Conservation (phyloP, 1,140 invertebrate species). For the Stegodyphus mimosarum region DNA sequence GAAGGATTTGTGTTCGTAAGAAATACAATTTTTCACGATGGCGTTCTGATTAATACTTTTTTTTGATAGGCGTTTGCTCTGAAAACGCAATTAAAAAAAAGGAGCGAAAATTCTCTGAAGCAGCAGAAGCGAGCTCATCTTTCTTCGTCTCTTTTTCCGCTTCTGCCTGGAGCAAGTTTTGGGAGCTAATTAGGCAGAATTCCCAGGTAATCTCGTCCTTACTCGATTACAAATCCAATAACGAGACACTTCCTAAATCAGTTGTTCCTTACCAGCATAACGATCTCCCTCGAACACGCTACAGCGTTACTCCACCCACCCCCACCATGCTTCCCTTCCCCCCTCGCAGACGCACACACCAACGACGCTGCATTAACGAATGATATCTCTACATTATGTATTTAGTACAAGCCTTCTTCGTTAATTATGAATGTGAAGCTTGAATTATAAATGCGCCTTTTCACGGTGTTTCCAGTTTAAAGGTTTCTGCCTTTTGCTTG, state of each 20-base stretch:
- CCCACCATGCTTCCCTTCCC: neutral
- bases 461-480: slow-evolving; percentile 59
- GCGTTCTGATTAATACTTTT: slow-evolving; percentile 57
- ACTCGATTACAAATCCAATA: slow-evolving; percentile 62
- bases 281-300: slow-evolving; percentile 41
- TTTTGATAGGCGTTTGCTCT: slow-evolving; percentile 49
- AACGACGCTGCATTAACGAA: slow-evolving; percentile 50
- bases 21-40: slow-evolving; percentile 54
- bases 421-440: slow-evolving; percentile 57
- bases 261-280: slow-evolving; percentile 58
- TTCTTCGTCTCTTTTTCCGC: slow-evolving; percentile 36
- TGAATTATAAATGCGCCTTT: slow-evolving; percentile 62
- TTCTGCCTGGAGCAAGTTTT: slow-evolving; percentile 41
- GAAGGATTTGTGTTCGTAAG: slow-evolving; percentile 35
- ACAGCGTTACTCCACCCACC: slow-evolving; percentile 37
- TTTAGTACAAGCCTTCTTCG: slow-evolving; percentile 60
- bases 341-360: slow-evolving; percentile 11
- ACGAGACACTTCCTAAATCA: slow-evolving; percentile 60
- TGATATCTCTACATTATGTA: slow-evolving; percentile 61
- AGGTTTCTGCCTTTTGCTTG: slow-evolving; percentile 57
- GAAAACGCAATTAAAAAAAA: slow-evolving; percentile 52
- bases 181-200: slow-evolving; percentile 57
- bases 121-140: slow-evolving; percentile 2
- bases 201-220: slow-evolving; percentile 59
- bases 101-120: neutral